Evolutionary conservation across 2,113 vertebrate genomes (phyloP).

Genomic region (Shinisaurus crocodilurus): DNA sequence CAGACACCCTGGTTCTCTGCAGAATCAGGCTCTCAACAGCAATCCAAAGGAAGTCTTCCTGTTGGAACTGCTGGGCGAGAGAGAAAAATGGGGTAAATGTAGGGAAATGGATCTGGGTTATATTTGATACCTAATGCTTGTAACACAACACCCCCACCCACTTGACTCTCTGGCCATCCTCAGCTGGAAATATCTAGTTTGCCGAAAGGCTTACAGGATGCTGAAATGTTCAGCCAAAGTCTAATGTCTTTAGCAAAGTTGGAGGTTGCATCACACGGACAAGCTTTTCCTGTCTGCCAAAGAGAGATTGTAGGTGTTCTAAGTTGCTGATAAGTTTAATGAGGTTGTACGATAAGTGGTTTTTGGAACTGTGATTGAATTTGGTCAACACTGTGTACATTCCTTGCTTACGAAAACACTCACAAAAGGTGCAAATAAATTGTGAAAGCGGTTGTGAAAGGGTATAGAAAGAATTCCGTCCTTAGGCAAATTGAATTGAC

Average conservation of each 20-base stretch:
- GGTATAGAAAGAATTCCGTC: too few species aligned
- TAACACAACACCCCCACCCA: background rate
- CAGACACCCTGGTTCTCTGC: too few species aligned
- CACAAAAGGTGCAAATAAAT: too few species aligned
- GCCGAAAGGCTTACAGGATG: background rate
- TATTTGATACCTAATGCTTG: background rate
- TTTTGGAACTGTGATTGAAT: background rate
- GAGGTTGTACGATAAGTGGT: background rate
- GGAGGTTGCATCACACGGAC: background rate
- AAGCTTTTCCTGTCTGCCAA: background rate
- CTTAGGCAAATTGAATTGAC: too few species aligned
- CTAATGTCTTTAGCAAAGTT: background rate
- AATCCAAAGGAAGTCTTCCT: background rate
- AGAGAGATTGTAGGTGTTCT: background rate
- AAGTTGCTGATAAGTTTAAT: background rate
- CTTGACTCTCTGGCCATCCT: too few species aligned
- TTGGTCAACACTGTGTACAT: background rate
- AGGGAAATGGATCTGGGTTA: background rate
- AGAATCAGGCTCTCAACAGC: too few species aligned
- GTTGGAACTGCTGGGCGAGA: background rate
- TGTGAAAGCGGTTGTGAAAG: too few species aligned
- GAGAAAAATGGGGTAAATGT: background rate
- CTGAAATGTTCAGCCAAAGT: background rate
- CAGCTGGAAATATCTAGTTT: background rate
- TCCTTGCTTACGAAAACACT: background rate